Conservation (phyloP, 2,113 vertebrate species). For the Amazona vittata region DNA sequence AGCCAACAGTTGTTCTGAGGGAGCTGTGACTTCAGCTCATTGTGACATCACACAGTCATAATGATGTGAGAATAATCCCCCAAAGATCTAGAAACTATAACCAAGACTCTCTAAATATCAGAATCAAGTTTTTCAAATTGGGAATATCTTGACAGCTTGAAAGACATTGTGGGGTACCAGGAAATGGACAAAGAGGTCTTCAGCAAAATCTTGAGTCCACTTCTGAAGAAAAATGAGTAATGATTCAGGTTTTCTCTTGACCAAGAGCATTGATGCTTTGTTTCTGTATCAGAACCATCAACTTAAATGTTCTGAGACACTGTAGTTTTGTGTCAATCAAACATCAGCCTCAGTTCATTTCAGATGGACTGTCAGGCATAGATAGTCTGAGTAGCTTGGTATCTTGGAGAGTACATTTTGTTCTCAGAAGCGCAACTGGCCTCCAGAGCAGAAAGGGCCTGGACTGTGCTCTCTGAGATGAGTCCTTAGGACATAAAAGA, state of each 20-base stretch:
- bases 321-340: neutral
- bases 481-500: slow-evolving; percentile 5
- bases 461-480: neutral
- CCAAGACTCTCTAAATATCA: neutral
- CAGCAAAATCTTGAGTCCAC: neutral
- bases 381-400: neutral
- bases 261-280: neutral
- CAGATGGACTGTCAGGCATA: neutral
- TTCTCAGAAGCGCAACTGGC: neutral
- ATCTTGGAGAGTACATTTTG: neutral
- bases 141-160: neutral
- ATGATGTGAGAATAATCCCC: neutral
- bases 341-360: neutral
- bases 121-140: neutral
- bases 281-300: neutral
- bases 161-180: neutral
- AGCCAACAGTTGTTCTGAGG: neutral
- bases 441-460: neutral
- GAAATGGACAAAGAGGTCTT: neutral
- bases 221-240: neutral
- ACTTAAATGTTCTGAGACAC: neutral
- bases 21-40: neutral
- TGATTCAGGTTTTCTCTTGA: neutral
- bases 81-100: neutral
- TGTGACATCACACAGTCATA: neutral